A percentile compares a stretch with the other conserved stretches of the same genome.
phyloP scores from a whole-genome alignment of 2,113 vertebrate species.

The Salvelinus fontinalis region DNA sequence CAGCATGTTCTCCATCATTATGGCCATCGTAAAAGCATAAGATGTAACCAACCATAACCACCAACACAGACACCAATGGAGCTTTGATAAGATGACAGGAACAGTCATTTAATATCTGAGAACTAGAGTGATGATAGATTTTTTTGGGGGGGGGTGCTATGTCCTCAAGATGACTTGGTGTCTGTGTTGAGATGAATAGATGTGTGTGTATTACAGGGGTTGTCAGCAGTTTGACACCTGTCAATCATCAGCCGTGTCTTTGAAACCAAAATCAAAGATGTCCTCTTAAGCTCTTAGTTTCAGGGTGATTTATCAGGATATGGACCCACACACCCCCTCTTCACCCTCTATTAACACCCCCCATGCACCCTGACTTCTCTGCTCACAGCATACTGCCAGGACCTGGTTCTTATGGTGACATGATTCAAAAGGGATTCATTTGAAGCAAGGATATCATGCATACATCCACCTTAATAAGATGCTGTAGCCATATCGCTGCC shows the following conservation, averaged over 20 bases:
- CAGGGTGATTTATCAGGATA: background rate
- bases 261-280: conserved; percentile 41
- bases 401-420: background rate
- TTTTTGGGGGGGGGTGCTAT: background rate
- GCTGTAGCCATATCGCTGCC: no score
- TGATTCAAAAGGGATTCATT: background rate
- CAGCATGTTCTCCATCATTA: conserved; percentile 48
- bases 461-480: no score
- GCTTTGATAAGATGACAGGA: conserved; percentile 68
- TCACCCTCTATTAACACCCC: no score
- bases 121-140: conserved; percentile 48
- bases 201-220: no score
- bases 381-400: background rate
- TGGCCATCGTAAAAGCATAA: conserved; percentile 49
- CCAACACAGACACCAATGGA: no score
- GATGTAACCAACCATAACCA: conserved; percentile 63
- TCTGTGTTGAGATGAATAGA: no score
- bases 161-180: conserved; percentile 38
- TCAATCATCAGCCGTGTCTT: conserved; percentile 27
- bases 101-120: conserved; percentile 43
- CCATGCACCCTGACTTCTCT: conserved; percentile 75
- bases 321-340: background rate
- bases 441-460: no score
- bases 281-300: background rate
- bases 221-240: conserved; percentile 13